Evolutionary conservation across 92 coral and sea anemone genomes (phyloP).

Genomic region (Isaurus tuberculatus): DNA sequence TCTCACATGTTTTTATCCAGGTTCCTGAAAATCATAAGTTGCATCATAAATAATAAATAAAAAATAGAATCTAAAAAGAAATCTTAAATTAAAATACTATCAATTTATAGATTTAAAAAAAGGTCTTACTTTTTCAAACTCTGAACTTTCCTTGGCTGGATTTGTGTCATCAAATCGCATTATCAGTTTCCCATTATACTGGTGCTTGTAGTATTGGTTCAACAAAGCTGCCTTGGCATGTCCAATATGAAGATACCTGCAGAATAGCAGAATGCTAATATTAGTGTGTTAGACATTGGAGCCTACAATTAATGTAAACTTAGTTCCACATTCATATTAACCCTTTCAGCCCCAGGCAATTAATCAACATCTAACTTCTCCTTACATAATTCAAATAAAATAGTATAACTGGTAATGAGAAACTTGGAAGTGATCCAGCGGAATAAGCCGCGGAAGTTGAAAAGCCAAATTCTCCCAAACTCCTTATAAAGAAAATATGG

Average conservation of each 20-base stretch:
- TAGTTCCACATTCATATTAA: no score
- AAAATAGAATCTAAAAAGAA: not conserved
- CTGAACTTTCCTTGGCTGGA: conserved; percentile 98
- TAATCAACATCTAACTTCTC: no score
- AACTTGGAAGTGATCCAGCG: no score
- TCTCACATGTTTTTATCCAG: no score
- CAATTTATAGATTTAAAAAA: not conserved
- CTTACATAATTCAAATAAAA: no score
- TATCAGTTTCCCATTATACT: conserved; percentile 86
- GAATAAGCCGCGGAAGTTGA: no score
- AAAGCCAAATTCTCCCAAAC: no score
- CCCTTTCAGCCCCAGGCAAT: no score
- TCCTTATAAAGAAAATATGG: no score
- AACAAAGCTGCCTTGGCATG: conserved; percentile 97
- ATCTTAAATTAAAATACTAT: not conserved
- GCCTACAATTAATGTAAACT: not conserved
- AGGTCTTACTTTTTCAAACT: conserved; percentile 80
- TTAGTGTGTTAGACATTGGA: not conserved
- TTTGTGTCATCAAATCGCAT: conserved; percentile 99
- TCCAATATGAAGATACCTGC: conserved; percentile 93
- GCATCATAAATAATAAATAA: no score
- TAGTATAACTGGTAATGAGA: no score
- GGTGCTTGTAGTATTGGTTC: conserved; percentile 93
- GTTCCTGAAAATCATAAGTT: no score
- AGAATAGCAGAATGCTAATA: not conserved